phyloP scores from a whole-genome alignment of 2,797 vertebrate species.

The Coregonus suidteri region DNA sequence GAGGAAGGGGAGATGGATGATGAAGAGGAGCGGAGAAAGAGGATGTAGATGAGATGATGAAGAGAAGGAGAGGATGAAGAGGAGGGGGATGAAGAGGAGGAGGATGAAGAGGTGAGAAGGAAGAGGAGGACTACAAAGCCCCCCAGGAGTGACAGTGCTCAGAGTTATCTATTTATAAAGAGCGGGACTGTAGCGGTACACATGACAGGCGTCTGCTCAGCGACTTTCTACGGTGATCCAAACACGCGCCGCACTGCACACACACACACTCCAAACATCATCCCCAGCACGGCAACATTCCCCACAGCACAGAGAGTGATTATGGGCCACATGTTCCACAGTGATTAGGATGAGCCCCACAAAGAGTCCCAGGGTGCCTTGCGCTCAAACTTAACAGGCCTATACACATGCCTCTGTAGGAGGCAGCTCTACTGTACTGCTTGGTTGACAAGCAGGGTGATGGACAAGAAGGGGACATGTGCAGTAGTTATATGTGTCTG shows the following conservation, averaged over 20 bases:
- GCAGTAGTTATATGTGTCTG: no score
- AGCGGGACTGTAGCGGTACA: constrained; percentile 54
- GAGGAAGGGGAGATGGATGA: not conserved
- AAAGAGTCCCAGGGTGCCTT: no score
- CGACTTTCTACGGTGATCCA: constrained; percentile 16
- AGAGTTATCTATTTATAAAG: constrained; percentile 72
- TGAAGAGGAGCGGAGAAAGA: no score
- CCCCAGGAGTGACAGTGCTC: constrained; percentile 52
- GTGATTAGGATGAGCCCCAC: no score
- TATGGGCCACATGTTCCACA: no score
- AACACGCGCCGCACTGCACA: not conserved
- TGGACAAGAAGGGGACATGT: no score
- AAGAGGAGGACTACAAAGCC: constrained; percentile 47
- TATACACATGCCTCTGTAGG: no score
- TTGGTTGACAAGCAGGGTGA: no score
- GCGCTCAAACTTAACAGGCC: no score
- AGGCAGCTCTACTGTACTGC: no score
- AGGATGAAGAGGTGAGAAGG: no score
- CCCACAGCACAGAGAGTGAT: not conserved
- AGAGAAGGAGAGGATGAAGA: not conserved
- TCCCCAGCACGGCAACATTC: not conserved
- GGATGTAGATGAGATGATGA: not conserved
- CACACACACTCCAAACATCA: constrained; percentile 17
- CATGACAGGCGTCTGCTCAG: constrained; percentile 64
- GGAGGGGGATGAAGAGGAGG: no score